These are phyloP conservation scores for Cetoscarus ocellatus DNA, from an alignment of 2,797 vertebrate species.

Conservation along the genomic window DNA sequence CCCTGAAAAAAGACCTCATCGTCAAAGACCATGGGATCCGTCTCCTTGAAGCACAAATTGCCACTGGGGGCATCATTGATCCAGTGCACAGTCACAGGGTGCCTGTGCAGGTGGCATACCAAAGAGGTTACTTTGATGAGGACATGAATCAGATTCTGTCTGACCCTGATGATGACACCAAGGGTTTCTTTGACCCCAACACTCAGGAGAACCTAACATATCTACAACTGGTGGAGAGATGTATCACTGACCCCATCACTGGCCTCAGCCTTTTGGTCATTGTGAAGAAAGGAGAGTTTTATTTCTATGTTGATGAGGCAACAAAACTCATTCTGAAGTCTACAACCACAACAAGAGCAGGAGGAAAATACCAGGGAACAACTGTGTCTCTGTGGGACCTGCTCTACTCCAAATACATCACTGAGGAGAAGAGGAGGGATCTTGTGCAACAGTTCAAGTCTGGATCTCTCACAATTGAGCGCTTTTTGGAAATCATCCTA, in stretches of 20 bases:
- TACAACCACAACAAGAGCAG: conserved; percentile 40
- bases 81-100: conserved; percentile 63
- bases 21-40: conserved; percentile 76
- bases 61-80: conserved; percentile 81
- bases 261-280: conserved; percentile 86
- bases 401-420: conserved; percentile 2
- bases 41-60: conserved; percentile 80
- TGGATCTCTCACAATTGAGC: not conserved
- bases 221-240: conserved; percentile 86
- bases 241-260: conserved; percentile 80
- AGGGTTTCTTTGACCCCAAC: conserved; percentile 91
- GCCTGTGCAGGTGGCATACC: conserved; percentile 69
- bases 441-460: conserved; percentile 69
- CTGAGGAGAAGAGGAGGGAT: not conserved
- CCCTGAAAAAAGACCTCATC: conserved; percentile 68
- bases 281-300: conserved; percentile 83
- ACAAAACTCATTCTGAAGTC: conserved; percentile 79
- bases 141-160: conserved; percentile 83
- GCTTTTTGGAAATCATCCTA: not conserved
- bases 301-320: conserved; percentile 83
- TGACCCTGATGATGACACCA: conserved; percentile 85
- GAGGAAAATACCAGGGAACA: not conserved
- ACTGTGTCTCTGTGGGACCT: conserved; percentile 1
- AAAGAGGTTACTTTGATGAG: conserved; percentile 80
- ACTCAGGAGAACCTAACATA: conserved; percentile 90